Evolutionary conservation across 2,888 invertebrate genomes (phyloP), one percentile per base, ranked within the genome.

Genomic region (Pyrochroa serraticornis): DNA sequence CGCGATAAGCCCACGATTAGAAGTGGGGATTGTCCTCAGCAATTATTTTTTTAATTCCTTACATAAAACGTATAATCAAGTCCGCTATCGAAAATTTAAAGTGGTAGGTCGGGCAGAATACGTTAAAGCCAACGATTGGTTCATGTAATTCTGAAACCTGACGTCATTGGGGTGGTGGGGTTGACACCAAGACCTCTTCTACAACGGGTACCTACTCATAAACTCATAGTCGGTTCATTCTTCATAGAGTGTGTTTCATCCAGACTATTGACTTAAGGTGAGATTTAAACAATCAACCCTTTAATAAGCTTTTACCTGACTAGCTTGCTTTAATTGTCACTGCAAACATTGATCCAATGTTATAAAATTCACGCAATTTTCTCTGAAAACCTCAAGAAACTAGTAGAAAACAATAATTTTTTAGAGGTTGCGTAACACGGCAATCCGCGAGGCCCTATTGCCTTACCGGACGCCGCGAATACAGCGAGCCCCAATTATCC

Each of bases 191-290:
- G 72, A 71, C 71, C 71, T 74, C 71, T 71, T 74, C 74, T 71
- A 72, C 70, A 69, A 61, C 66, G 69, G 64, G 66, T 67, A 58
- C 65, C 63, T 67, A 64, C 63, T 69, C 64, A 68, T 66, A 69
- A 71, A 69, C 66, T 72, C 76, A 75, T 69, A 74, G 72, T 75
- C 71, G 71, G 71, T 76, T 72, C 72, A 70, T 70, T 71, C 74
- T 70, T 70, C 69, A 72, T 69, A 72, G 72, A 72, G 76, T 76
- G 77, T 76, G 75, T 74, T 74, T 71, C 72, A 48, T 33, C 39
- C 51, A 51, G 39, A 56, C 41, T 47, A 42, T 46, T 10, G 39
- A 45, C 37, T 33, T 50, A 51, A 60, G 60, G 60, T 60, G 60
- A 60, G 56, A 39, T 7, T 8, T 39, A 9, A 39, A 12, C 39